Evolutionary conservation across 1,140 invertebrate species (phyloP), one percentile per base, ranked within the genome.

Genomic region (Plectrocnemia conspersa): DNA sequence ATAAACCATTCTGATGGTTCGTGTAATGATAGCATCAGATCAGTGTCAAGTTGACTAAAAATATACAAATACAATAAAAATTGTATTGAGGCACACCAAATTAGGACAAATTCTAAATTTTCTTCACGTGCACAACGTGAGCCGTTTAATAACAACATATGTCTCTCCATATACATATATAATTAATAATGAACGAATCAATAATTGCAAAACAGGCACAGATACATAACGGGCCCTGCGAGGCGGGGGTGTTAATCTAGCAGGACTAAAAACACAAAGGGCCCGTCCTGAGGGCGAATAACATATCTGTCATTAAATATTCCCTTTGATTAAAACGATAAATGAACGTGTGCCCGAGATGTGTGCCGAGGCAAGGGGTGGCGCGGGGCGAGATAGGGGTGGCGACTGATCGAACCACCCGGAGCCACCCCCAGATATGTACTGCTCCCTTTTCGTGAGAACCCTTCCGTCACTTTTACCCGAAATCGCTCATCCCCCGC

Each of bases 241-340:
- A 10, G 32, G 2, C 19, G 42, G 42, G 55, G 57, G 57, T 59
- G 57, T 59, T 59, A 59, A 59, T 59, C 57, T 58, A 54, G 50
- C 38, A 35, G 47, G 52, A 48, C 57, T 59, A 59, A 59, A 59
- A 59, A 59, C 57, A 59, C 57, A 59, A 59, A 59, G 57, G 46
- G n/a, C 45, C 24, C 57, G 36, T 48, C 47, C 47, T 50, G 47
- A 50, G 47, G 47, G 47, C 47, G 47, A 52, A 56, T 56, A 56
- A 56, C 54, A 60, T 60, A 61, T 61, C 50, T 61, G 59, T 61
- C 59, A 57, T 61, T 61, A 61, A 54, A 56, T 56, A 61, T 61
- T 61, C 59, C 46, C 59, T 61, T 61, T 61, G 59, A 61, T 61
- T 61, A 60, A 60, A 60, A 56, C 53, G 53, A 53, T 60, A 60